phyloP scores from a whole-genome alignment of 2,113 vertebrate species.

The Paramisgurnus dabryanus region DNA sequence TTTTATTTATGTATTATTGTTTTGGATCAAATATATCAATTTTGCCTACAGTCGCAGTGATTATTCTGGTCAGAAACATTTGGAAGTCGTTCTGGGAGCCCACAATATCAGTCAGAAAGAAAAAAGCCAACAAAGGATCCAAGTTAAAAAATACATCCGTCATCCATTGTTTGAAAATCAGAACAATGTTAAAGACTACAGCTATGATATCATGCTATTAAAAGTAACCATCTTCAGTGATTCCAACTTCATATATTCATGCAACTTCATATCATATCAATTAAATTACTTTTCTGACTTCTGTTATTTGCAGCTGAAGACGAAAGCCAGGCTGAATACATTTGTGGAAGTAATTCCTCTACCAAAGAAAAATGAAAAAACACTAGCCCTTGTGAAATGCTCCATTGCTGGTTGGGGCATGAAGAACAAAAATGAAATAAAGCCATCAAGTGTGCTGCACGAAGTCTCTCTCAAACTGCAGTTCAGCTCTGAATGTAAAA shows the following conservation, averaged over 20 bases:
- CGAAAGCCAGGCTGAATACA: conserved; percentile 51
- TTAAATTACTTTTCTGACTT: neutral
- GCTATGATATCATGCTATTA: conserved; percentile 46
- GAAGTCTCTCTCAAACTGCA: conserved; percentile 53
- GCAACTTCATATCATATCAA: neutral
- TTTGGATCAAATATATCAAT: too few species aligned
- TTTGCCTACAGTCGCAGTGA: neutral
- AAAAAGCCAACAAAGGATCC: conserved; percentile 61
- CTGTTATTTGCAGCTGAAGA: conserved; percentile 57
- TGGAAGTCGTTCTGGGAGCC: conserved; percentile 67
- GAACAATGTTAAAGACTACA: conserved; percentile 1
- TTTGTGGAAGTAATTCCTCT: conserved; percentile 50
- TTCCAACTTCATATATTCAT: neutral
- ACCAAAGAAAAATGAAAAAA: conserved; percentile 43
- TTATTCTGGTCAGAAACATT: neutral
- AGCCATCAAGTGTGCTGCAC: conserved; percentile 44
- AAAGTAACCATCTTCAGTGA: neutral
- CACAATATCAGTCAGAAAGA: conserved; percentile 59
- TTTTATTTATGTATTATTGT: neutral
- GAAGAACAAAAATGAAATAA: accelerated
- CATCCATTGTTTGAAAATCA: conserved; percentile 40
- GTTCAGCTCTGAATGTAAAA: conserved; percentile 28
- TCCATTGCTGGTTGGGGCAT: conserved; percentile 65
- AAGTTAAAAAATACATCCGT: conserved; percentile 45
- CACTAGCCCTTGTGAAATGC: conserved; percentile 44